Conservation (phyloP, 2,888 invertebrate species). For the Metallyticus violacea region DNA sequence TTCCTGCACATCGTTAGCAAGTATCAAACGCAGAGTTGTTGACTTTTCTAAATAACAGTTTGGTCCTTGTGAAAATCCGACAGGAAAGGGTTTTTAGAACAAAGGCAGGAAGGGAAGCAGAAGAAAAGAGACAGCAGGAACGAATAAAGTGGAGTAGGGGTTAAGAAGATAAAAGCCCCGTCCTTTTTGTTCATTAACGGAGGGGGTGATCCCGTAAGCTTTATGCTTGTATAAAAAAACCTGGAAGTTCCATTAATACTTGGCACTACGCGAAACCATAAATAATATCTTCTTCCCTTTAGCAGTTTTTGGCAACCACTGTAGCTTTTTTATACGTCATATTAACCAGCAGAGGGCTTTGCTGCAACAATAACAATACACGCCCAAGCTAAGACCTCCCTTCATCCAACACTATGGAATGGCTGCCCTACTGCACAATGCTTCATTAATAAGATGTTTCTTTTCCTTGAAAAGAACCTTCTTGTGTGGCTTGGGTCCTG, state of each 20-base stretch:
- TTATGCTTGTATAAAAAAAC: constrained; percentile 22
- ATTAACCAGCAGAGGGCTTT: not conserved
- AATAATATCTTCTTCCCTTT: constrained; percentile 31
- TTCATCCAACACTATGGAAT: not conserved
- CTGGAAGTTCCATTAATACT: constrained; percentile 23
- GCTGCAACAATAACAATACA: constrained; percentile 3
- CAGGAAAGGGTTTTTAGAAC: not conserved
- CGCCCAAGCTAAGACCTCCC: not conserved
- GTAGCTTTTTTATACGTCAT: constrained; percentile 12
- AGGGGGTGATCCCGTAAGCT: constrained; percentile 15
- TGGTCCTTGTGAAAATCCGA: not conserved
- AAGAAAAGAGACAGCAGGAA: not conserved
- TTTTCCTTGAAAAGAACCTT: not conserved
- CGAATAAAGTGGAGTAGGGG: not conserved
- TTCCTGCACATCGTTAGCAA: not conserved
- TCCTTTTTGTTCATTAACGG: constrained; percentile 25
- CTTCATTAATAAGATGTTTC: not conserved
- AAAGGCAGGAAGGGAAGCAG: not conserved
- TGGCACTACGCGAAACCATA: constrained; percentile 23
- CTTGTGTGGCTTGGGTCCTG: not conserved
- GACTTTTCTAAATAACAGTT: not conserved
- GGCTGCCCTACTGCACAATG: not conserved
- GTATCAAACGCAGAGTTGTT: not conserved
- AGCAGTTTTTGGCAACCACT: constrained; percentile 32
- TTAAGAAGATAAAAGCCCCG: not conserved